These are phyloP conservation scores for Mico argentatus DNA, from an alignment of 2,797 vertebrate species.

Conservation along the genomic window DNA sequence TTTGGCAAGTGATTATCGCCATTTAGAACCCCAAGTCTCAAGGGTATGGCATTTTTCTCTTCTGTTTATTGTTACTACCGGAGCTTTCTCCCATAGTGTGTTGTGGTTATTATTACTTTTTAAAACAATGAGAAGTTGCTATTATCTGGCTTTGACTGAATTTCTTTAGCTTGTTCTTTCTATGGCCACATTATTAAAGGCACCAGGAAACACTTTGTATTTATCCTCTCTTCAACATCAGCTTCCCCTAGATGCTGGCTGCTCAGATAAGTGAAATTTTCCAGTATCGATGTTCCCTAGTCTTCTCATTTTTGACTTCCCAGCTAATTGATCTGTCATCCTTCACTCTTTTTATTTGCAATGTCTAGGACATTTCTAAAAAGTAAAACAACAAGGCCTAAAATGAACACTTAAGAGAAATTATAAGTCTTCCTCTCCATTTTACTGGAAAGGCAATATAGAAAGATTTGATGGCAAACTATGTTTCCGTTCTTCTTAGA, in stretches of 20 bases:
- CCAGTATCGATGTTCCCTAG: neutral
- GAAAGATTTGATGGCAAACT: neutral
- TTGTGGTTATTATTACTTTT: slow-evolving; percentile 49
- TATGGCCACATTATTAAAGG: slow-evolving; percentile 9
- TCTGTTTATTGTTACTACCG: slow-evolving; percentile 15
- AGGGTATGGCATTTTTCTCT: neutral
- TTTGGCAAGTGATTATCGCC: slow-evolving; percentile 7
- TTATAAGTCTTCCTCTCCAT: neutral
- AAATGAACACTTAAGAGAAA: slow-evolving; percentile 54
- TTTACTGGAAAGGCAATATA: neutral
- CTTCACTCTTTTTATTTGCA: slow-evolving; percentile 56
- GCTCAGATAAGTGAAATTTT: slow-evolving; percentile 42
- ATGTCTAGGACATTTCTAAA: slow-evolving; percentile 14
- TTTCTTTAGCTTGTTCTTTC: slow-evolving; percentile 42
- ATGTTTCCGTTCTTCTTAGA: neutral
- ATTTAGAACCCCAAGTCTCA: slow-evolving; percentile 16
- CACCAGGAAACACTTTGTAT: slow-evolving; percentile 36
- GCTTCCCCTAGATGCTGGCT: neutral
- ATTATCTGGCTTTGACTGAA: slow-evolving; percentile 36
- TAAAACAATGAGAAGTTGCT: slow-evolving; percentile 55
- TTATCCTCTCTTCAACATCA: slow-evolving; percentile 44
- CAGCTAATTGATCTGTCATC: slow-evolving; percentile 47
- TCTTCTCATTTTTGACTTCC: neutral
- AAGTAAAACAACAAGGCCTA: slow-evolving; percentile 63
- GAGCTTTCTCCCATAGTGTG: neutral